Percentiles rank a stretch among this genome's conserved stretches.
Evolutionary conservation across 2,888 invertebrate genomes (phyloP).

Genomic region (Chorisops tibialis): DNA sequence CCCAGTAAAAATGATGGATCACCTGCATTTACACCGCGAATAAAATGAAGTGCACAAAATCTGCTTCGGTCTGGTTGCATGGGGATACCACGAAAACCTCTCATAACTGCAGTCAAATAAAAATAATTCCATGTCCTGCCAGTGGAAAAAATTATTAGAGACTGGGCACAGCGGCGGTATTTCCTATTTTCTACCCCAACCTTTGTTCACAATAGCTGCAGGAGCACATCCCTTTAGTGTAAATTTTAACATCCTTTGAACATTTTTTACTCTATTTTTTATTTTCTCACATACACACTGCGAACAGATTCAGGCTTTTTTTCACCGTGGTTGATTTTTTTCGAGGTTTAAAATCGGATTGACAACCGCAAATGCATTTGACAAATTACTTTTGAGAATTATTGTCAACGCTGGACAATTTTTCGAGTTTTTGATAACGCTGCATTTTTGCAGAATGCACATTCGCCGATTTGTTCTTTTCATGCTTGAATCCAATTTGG

Average conservation of each 20-base stretch:
- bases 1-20: slow-evolving; percentile 32
- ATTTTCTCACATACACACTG: too few relatives aligned
- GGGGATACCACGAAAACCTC: slow-evolving; percentile 16
- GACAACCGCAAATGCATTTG: slow-evolving; percentile 39
- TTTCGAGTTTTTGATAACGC: neutral
- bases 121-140: neutral
- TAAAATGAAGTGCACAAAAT: slow-evolving; percentile 29
- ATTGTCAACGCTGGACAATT: neutral
- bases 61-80: slow-evolving; percentile 23
- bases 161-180: neutral
- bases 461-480: neutral
- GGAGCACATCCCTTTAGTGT: neutral
- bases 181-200: neutral
- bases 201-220: neutral
- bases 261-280: neutral
- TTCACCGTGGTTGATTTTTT: slow-evolving; percentile 6
- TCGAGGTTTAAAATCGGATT: slow-evolving; percentile 34
- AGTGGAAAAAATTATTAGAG: too few relatives aligned
- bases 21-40: slow-evolving; percentile 31
- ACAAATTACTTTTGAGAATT: slow-evolving; percentile 36
- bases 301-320: too few relatives aligned
- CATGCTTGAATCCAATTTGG: neutral
- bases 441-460: neutral
- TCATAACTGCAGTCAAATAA: slow-evolving; percentile 20
- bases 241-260: neutral